A percentile compares a stretch with the other conserved stretches of the same genome.
Conservation (phyloP, 2,888 invertebrate species). For the Tetheella fluctuosa region DNA sequence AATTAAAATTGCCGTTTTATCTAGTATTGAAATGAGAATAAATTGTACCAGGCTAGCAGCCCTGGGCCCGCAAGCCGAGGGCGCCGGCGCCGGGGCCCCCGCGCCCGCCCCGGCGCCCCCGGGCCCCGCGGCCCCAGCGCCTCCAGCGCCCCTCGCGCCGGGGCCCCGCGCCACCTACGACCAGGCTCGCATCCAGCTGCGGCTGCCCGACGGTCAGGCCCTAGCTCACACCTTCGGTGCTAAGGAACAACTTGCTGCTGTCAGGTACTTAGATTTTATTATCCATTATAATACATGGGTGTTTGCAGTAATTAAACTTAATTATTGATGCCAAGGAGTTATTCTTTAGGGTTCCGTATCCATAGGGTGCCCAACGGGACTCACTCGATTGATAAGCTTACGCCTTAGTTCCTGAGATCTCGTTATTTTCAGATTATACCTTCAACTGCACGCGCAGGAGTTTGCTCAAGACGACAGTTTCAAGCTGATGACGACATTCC, state of each 20-base stretch:
- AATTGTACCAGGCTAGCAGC: slow-evolving; percentile 60
- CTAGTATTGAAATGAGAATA: neutral
- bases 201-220: slow-evolving; percentile 69
- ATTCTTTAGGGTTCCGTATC: no score
- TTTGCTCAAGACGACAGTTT: slow-evolving; percentile 89
- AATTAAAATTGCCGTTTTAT: neutral
- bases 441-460: slow-evolving; percentile 89
- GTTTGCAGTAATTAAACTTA: no score
- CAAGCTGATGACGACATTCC: slow-evolving; percentile 95
- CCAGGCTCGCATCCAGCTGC: slow-evolving; percentile 66
- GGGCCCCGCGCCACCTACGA: slow-evolving; percentile 54
- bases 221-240: slow-evolving; percentile 84
- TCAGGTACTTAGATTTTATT: slow-evolving; percentile 78
- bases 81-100: slow-evolving; percentile 21
- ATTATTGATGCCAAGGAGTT: no score
- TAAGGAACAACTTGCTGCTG: slow-evolving; percentile 95
- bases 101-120: slow-evolving; percentile 28
- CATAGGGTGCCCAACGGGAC: no score
- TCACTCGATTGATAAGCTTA: no score
- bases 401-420: no score
- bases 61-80: slow-evolving; percentile 58
- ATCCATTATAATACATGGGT: no score
- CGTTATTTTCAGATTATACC: slow-evolving; percentile 82
- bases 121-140: slow-evolving; percentile 31
- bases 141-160: slow-evolving; percentile 39